Conservation (phyloP, 2,797 vertebrate species). For the Naso thynnoides region DNA sequence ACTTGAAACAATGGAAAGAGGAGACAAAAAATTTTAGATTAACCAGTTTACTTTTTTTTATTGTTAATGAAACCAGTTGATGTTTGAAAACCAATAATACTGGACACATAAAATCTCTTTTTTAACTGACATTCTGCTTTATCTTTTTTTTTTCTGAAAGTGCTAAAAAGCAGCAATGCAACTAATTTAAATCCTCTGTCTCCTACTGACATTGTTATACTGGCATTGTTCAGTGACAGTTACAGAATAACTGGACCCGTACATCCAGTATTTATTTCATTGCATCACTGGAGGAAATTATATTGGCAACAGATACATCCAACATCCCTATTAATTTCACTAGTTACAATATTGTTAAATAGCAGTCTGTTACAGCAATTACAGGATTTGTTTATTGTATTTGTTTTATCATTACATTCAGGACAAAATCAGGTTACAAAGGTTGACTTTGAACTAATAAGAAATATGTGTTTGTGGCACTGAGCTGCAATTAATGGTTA, state of each 20-base stretch:
- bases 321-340: not conserved
- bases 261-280: slow-evolving; percentile 3
- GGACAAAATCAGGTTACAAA: too few species aligned
- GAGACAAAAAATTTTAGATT: not conserved
- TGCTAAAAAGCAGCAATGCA: not conserved
- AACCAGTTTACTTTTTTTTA: not conserved
- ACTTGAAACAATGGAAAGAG: not conserved
- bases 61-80: not conserved
- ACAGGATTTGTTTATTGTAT: not conserved
- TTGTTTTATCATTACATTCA: not conserved
- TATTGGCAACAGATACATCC: not conserved
- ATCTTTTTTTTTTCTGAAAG: not conserved
- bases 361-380: not conserved
- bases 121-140: not conserved
- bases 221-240: slow-evolving; percentile 1
- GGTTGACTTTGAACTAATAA: not conserved
- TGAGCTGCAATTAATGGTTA: not conserved
- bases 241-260: not conserved
- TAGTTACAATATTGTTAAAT: not conserved
- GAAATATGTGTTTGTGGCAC: not conserved
- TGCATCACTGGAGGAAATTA: not conserved
- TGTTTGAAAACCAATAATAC: not conserved
- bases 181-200: not conserved
- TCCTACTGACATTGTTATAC: not conserved
- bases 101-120: not conserved